Evolutionary conservation across 2,888 invertebrate species (phyloP).

Genomic region (Cylloceria caligata): DNA sequence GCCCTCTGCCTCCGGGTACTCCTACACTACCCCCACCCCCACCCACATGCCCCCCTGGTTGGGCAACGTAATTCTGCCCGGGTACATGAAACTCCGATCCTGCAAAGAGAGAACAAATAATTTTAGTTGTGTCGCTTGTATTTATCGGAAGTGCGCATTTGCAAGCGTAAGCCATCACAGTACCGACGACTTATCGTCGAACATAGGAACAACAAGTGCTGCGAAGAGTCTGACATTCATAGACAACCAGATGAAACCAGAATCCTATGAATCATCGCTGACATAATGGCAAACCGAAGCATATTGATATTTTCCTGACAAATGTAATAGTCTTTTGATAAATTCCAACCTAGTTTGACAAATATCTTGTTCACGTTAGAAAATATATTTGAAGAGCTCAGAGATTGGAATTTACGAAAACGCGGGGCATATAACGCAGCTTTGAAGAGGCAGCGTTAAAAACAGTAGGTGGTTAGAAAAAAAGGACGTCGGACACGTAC

Average conservation of each 20-base stretch:
- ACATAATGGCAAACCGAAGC: neutral
- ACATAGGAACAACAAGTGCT: neutral
- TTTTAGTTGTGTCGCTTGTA: neutral
- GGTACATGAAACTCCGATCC: conserved; percentile 83
- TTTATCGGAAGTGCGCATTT: neutral
- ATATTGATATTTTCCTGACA: neutral
- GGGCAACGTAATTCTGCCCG: conserved; percentile 82
- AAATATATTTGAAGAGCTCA: neutral
- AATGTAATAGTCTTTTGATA: neutral
- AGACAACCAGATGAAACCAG: neutral
- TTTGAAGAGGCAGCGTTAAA: neutral
- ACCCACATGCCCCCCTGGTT: conserved; percentile 83
- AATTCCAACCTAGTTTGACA: neutral
- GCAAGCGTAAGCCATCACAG: neutral
- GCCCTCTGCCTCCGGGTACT: conserved; percentile 81
- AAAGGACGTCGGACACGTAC: conserved; percentile 34
- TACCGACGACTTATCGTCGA: neutral
- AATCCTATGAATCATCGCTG: conserved; percentile 21
- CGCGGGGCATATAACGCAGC: neutral
- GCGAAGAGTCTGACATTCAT: neutral
- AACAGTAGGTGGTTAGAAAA: neutral
- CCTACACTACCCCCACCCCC: conserved; percentile 82
- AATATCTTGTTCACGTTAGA: no score
- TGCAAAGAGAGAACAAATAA: conserved; percentile 63
- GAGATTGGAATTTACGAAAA: neutral